These are phyloP conservation scores for Anser brachyrhynchus DNA, from an alignment of 2,113 vertebrate genomes.

Conservation along the genomic window DNA sequence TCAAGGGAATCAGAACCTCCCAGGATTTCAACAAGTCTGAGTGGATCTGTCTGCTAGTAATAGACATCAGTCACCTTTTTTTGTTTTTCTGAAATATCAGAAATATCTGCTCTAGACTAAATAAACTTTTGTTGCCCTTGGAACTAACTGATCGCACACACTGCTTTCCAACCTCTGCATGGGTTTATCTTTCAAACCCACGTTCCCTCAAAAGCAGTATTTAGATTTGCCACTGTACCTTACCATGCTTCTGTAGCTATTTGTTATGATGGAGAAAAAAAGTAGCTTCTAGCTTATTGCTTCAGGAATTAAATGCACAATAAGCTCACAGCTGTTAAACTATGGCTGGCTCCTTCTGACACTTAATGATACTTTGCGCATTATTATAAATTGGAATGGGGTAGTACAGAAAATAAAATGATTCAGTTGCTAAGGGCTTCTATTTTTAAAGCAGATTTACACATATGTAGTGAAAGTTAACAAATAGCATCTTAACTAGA, in stretches of 20 bases:
- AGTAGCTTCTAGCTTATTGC: constrained; percentile 31
- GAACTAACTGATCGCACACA: background rate
- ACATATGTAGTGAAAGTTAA: background rate
- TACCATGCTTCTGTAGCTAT: constrained; percentile 23
- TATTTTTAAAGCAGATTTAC: background rate
- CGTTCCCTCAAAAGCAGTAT: background rate
- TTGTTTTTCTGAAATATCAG: background rate
- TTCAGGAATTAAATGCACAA: constrained; percentile 55
- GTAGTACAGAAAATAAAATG: constrained; percentile 51
- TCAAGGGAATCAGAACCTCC: background rate
- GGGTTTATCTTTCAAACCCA: background rate
- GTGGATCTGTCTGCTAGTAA: background rate
- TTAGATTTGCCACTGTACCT: constrained; percentile 28
- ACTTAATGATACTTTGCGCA: background rate
- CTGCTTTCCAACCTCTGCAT: background rate
- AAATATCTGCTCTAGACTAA: background rate
- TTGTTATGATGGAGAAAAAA: constrained; percentile 42
- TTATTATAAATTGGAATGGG: constrained; percentile 38
- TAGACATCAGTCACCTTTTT: background rate
- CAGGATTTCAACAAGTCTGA: background rate
- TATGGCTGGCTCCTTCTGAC: background rate
- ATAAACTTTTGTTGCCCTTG: background rate
- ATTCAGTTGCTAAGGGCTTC: background rate
- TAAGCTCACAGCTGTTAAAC: constrained; percentile 49
- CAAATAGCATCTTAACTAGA: constrained; percentile 36